phyloP scores from a whole-genome alignment of 2,113 vertebrate species.

The Desmodus rotundus region DNA sequence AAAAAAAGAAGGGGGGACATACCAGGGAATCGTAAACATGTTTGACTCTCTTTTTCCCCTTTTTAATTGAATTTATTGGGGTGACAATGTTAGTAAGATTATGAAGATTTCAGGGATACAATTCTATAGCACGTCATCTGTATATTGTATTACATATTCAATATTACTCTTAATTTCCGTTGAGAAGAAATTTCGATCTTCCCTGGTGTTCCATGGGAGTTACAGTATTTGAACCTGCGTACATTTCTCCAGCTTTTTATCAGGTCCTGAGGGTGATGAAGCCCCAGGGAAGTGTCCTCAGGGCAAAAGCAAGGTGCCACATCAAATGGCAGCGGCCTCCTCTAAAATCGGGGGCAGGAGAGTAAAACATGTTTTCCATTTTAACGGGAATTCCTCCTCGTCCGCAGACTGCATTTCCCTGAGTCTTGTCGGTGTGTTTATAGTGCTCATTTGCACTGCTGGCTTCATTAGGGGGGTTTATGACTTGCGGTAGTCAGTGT shows the following conservation, averaged over 20 bases:
- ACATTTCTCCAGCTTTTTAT: not conserved
- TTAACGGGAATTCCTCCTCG: constrained; percentile 40
- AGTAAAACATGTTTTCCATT: constrained; percentile 40
- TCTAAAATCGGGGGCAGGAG: not conserved
- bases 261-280: not conserved
- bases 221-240: not conserved
- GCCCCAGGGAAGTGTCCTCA: not conserved
- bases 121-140: not conserved
- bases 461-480: constrained; percentile 44
- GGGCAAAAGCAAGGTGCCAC: not conserved
- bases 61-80: not conserved
- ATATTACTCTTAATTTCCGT: not conserved
- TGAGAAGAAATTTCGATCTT: not conserved
- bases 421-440: not conserved
- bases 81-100: not conserved
- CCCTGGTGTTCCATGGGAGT: not conserved
- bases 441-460: not conserved
- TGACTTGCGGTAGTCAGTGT: not conserved
- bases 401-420: not conserved
- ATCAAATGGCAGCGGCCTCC: not conserved
- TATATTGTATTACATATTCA: not conserved
- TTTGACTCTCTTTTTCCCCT: not conserved
- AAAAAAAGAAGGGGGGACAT: not conserved
- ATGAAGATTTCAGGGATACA: not conserved
- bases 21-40: not conserved